phyloP scores from a whole-genome alignment of 53 echinoderm and acorn worm genomes.

The Arbacia lixula region DNA sequence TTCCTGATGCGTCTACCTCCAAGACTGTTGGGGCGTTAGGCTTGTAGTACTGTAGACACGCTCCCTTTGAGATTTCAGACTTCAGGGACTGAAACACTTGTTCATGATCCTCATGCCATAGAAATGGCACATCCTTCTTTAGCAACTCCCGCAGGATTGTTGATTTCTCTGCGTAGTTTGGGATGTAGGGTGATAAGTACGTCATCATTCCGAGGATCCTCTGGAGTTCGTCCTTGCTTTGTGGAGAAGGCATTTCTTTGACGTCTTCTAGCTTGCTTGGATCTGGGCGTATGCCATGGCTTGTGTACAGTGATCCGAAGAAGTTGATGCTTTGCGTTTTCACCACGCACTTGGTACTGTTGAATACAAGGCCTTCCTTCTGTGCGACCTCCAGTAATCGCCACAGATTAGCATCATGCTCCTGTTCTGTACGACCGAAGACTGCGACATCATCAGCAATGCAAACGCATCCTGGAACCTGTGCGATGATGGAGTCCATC shows the following conservation, averaged over 20 bases:
- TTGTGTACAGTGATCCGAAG: slow-evolving; percentile 62
- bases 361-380: slow-evolving; percentile 54
- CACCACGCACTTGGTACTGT: slow-evolving; percentile 67
- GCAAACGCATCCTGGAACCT: slow-evolving; percentile 11
- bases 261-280: slow-evolving; percentile 62
- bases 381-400: slow-evolving; percentile 35
- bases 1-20: slow-evolving; percentile 42
- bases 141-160: slow-evolving; percentile 56
- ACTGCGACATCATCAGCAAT: slow-evolving; percentile 61
- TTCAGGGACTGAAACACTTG: slow-evolving; percentile 60
- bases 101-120: slow-evolving; percentile 58
- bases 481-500: slow-evolving; percentile 51
- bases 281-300: slow-evolving; percentile 58
- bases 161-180: slow-evolving; percentile 55
- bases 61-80: slow-evolving; percentile 5
- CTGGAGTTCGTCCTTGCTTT: slow-evolving; percentile 66
- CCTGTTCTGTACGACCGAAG: slow-evolving; percentile 22
- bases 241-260: slow-evolving; percentile 37
- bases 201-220: slow-evolving; percentile 59
- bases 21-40: not conserved
- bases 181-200: slow-evolving; percentile 54
- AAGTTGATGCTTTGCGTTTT: slow-evolving; percentile 51
- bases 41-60: slow-evolving; percentile 50
- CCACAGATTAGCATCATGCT: slow-evolving; percentile 50
- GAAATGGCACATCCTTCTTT: slow-evolving; percentile 42